A percentile compares a stretch with the other conserved stretches of the same genome.
These are phyloP conservation scores for Lindbergichthys nudifrons DNA, from an alignment of 2,797 vertebrate species.

Conservation along the genomic window DNA sequence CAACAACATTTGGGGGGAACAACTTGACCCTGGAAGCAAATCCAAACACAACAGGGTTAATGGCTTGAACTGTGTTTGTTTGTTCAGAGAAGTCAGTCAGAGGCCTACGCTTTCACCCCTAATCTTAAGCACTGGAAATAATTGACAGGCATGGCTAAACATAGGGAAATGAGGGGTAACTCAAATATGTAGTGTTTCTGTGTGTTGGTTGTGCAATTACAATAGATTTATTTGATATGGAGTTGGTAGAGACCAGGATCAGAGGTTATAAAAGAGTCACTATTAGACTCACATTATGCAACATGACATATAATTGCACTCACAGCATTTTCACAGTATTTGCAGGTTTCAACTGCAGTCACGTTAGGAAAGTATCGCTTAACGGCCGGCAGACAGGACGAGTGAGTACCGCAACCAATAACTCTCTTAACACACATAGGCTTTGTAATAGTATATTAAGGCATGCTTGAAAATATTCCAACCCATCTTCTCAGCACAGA, in stretches of 20 bases:
- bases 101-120: conserved; percentile 19
- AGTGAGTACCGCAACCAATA: conserved; percentile 2
- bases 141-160: conserved; percentile 45
- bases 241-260: too few relatives aligned
- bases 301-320: not conserved
- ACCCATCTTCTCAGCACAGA: not conserved
- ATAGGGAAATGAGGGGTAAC: conserved; percentile 23
- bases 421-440: not conserved
- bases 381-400: not conserved
- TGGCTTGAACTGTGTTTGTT: conserved; percentile 61
- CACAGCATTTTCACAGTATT: not conserved
- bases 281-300: too few relatives aligned
- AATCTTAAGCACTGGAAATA: conserved; percentile 15
- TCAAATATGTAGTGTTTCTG: conserved; percentile 9
- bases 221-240: conserved; percentile 29
- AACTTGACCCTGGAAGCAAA: conserved; percentile 30
- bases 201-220: conserved; percentile 34
- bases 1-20: conserved; percentile 12
- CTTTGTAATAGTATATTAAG: not conserved
- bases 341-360: not conserved
- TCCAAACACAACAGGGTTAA: conserved; percentile 51
- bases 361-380: not conserved
- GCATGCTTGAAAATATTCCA: not conserved
- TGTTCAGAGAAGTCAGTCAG: conserved; percentile 34
- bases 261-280: too few relatives aligned